phyloP scores from a whole-genome alignment of 2,888 invertebrate species.

The Leistus spinibarbis region DNA sequence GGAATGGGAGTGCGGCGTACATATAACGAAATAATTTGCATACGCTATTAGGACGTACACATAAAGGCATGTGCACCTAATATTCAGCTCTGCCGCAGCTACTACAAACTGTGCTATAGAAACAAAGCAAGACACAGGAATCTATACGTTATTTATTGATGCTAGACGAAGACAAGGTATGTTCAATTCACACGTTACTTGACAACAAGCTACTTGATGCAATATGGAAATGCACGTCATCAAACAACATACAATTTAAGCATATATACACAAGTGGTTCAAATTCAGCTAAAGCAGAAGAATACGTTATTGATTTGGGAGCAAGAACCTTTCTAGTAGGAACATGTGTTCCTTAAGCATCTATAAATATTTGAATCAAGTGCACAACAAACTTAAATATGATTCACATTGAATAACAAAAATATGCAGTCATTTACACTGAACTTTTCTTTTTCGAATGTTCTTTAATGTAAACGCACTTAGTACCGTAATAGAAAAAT shows the following conservation, averaged over 20 bases:
- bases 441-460: no score
- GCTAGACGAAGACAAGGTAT: no score
- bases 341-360: background rate
- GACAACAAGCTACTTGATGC: background rate
- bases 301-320: background rate
- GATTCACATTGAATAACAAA: background rate
- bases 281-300: background rate
- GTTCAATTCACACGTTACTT: background rate
- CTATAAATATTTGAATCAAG: background rate
- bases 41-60: constrained; percentile 1
- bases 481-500: no score
- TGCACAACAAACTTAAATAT: background rate
- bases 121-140: background rate
- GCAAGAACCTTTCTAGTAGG: background rate
- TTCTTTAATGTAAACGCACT: no score
- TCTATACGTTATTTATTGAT: background rate
- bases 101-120: background rate
- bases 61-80: background rate
- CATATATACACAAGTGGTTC: background rate
- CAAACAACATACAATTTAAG: background rate
- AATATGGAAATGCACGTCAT: background rate
- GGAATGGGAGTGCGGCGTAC: background rate
- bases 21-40: constrained; percentile 10
- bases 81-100: background rate
- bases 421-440: no score